A percentile compares a stretch with the other conserved stretches of the same genome.
These are phyloP conservation scores for Pelosia muscerda DNA, from an alignment of 2,888 invertebrate species.

Conservation along the genomic window DNA sequence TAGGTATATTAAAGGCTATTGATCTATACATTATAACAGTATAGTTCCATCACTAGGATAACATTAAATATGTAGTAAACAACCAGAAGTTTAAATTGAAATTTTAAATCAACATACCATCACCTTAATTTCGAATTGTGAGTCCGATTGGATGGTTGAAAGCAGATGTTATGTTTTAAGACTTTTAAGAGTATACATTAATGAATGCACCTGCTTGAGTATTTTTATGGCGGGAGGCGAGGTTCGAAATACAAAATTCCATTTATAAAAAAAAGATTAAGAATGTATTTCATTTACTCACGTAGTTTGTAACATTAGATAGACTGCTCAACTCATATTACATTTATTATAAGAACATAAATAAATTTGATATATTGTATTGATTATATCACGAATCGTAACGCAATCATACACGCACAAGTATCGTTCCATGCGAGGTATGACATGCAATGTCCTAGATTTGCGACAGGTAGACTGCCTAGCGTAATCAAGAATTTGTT, in stretches of 20 bases:
- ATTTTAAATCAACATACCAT: conserved; percentile 67
- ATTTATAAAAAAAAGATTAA: conserved; percentile 28
- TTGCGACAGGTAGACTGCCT: conserved; percentile 75
- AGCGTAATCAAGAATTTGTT: conserved; percentile 68
- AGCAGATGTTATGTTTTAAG: conserved; percentile 79
- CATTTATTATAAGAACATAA: conserved; percentile 46
- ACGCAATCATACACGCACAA: conserved; percentile 75
- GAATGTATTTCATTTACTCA: conserved; percentile 5
- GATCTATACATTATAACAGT: background rate
- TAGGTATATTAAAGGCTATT: background rate
- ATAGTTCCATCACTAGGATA: background rate
- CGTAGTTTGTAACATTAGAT: background rate
- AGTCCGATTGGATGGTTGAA: conserved; percentile 74
- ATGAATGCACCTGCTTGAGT: conserved; percentile 76
- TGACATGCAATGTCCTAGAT: conserved; percentile 84
- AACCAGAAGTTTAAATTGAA: conserved; percentile 55
- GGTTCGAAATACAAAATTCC: conserved; percentile 46
- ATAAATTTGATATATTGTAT: conserved; percentile 60
- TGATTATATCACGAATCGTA: conserved; percentile 80
- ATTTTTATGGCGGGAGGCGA: conserved; percentile 61
- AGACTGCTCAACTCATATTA: background rate
- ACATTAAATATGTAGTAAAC: conserved; percentile 52
- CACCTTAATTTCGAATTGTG: conserved; percentile 75
- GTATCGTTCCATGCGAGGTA: conserved; percentile 76
- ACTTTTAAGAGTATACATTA: conserved; percentile 73